Base-by-base conservation (phyloP, 2,888 invertebrate genomes). In the Apodemia mormo region DNA sequence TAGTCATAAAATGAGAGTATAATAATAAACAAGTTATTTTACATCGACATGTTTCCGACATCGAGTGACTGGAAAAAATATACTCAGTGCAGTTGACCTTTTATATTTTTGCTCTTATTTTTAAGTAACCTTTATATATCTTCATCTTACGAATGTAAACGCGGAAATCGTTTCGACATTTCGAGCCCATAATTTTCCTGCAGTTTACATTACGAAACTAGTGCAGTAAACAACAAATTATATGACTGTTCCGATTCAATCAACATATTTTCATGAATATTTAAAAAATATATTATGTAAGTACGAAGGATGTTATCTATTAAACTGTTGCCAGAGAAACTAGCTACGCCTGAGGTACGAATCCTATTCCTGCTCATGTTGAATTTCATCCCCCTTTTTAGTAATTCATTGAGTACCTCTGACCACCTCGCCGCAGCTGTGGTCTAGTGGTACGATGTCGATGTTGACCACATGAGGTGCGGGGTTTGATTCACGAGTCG, bases 1-100 rank as follows among this genome's bases (percentile, higher is more conserved):
- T 43, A 43, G 43, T 43, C 10, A 10, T 43, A 43, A 43, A 43
- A 43, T 37, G 43, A 43, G 45, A 45, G 45, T 45, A 12, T 12
- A 45, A 45, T 12, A 12, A 45, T 45, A 45, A 45, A 12, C 45
- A 45, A 45, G 45, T 45, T 45, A 45, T 12, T 45, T 45, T 45
- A 45, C 45, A 12, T 12, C 45, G 12, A 45, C 45, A 12, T 12
- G 12, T 45, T 45, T 45, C 45, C 45, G 65, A 64, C 33, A 45
- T 37, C 3, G 49, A 70, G 72, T 56, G 68, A 69, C 67, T 65
- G 73, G 45, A 72, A 72, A 74, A 71, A 56, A n/a, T 69, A 66
- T 69, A 58, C 72, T 72, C n/a, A 58, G 58, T 81, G 80, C 67
- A 66, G 69, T 52, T 68, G 75, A 76, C 75, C 75, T 76, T 76